phyloP scores from a whole-genome alignment of 2,888 invertebrate species.

The Amphimallon solstitiale region DNA sequence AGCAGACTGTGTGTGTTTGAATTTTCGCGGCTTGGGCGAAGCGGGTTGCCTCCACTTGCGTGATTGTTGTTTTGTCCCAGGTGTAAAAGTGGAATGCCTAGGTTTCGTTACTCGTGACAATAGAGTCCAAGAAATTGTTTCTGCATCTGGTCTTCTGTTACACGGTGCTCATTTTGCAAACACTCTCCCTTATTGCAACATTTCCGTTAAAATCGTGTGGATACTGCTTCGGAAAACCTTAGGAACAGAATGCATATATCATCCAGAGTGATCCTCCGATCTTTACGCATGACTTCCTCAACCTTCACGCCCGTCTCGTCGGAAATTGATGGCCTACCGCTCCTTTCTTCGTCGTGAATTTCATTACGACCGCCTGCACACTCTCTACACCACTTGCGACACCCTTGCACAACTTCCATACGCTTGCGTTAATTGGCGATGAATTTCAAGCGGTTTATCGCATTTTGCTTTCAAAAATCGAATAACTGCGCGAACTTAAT shows the following conservation, averaged over 20 bases:
- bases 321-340: background rate
- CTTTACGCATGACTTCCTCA: background rate
- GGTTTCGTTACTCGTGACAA: background rate
- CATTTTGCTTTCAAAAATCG: conserved; percentile 1
- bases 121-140: no score
- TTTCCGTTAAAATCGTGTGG: no score
- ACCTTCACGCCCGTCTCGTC: background rate
- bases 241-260: background rate
- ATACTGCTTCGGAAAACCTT: background rate
- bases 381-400: conserved; percentile 1
- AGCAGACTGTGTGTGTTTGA: background rate
- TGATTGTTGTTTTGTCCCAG: background rate
- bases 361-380: background rate
- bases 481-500: background rate
- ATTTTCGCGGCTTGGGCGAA: background rate
- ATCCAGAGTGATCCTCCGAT: background rate
- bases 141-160: no score
- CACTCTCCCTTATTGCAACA: background rate
- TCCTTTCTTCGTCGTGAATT: conserved; percentile 1
- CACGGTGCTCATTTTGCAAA: background rate
- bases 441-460: background rate
- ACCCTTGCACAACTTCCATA: background rate
- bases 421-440: background rate
- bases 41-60: background rate
- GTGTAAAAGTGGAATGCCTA: background rate